Evolutionary conservation across 2,888 invertebrate genomes (phyloP).

Genomic region (Drosophila suboccidentalis): DNA sequence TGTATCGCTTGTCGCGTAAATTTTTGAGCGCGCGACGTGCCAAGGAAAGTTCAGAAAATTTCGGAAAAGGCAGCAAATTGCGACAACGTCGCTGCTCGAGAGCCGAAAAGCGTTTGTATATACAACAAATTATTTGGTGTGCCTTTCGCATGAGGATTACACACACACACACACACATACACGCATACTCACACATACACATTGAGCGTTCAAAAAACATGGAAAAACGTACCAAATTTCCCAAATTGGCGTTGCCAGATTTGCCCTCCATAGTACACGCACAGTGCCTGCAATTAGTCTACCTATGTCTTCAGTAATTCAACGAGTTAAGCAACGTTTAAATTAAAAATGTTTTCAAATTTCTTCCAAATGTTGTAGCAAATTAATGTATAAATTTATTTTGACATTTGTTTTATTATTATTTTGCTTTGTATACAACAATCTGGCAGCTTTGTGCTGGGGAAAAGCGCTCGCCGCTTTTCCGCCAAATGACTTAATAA

Average conservation of each 20-base stretch:
- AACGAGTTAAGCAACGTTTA: not conserved
- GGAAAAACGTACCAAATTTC: conserved; percentile 76
- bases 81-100: conserved; percentile 77
- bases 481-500: conserved; percentile 17
- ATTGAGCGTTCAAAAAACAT: conserved; percentile 50
- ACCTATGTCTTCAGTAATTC: not conserved
- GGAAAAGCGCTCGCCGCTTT: conserved; percentile 67
- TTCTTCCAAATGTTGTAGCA: not conserved
- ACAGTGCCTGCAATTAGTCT: conserved; percentile 17
- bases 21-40: conserved; percentile 67
- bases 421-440: not conserved
- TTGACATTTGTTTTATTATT: conserved; percentile 9
- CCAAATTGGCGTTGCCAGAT: conserved; percentile 69
- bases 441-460: conserved; percentile 64
- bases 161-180: conserved; percentile 29
- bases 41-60: conserved; percentile 40
- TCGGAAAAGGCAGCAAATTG: conserved; percentile 61
- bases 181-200: conserved; percentile 12
- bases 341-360: not conserved
- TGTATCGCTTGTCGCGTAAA: conserved; percentile 37
- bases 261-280: conserved; percentile 30
- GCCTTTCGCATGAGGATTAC: conserved; percentile 54
- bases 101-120: conserved; percentile 74
- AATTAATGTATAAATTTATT: conserved; percentile 1
- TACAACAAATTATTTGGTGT: conserved; percentile 75